Base-by-base conservation (phyloP, 2,113 vertebrate species). In the Tyrannus savana region DNA sequence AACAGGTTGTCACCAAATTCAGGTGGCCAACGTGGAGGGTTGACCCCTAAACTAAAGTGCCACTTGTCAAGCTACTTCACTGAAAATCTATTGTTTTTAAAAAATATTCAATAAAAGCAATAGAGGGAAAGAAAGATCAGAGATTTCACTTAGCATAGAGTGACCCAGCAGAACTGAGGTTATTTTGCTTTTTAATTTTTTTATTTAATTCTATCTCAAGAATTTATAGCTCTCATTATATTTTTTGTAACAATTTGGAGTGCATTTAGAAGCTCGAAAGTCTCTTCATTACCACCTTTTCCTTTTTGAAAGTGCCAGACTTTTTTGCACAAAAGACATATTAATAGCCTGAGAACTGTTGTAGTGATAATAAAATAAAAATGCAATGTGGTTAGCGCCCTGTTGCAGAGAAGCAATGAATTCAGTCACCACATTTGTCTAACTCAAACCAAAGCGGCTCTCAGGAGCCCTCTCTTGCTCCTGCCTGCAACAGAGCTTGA, bases 321-420 rank as follows among this genome's bases (percentile, higher is more conserved):
- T 7, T 87, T 95, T 96, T 94, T 96, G 46, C 63, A 83, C 84
- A 80, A 85, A 93, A 89, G 55, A 30, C 14, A 1, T 96, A 96
- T 94, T 97, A 96, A 94, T 94, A 97, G 92, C 62, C 41, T 16
- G 44, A 76, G 55, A 91, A 71, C 66, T 93, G 95, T 78, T 95
- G n/a, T 25, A 86, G 90, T 44, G 94, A 80, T 59, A 95, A 90
- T 82, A 94, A 88, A 95, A 80, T 2, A 59, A 69, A 75, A 86
- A 59, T 12, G 30, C 47, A 13, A 33, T 52, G 83, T 66, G 83
- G 50, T n/a, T 71, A 63, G 56, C 42, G 73, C n/a, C 19, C 14
- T 88, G 49, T 50, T 82, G 64, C 56, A 82, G 17, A 46, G 53
- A 16, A 82, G 31, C 72, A 94, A 39, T 49, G 71, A 87, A 75